A percentile compares a stretch with the other conserved stretches of the same genome.
phyloP scores from a whole-genome alignment of 1,140 invertebrate species.

The Pentalonia nigronervosa region DNA sequence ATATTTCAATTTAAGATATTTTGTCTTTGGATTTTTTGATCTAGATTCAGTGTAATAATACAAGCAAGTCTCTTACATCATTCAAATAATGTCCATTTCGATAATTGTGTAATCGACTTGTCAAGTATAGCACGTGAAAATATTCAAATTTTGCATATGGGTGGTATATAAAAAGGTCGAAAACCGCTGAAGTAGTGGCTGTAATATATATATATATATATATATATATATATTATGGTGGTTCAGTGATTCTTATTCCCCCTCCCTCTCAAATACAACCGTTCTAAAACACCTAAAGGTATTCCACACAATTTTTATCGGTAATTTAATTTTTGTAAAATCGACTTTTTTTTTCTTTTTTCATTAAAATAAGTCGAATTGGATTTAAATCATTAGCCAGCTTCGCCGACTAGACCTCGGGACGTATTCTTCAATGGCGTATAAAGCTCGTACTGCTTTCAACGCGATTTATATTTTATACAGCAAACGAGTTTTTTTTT shows the following conservation, averaged over 20 bases:
- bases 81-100: not conserved
- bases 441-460: not conserved
- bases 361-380: not conserved
- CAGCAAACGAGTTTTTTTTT: not conserved
- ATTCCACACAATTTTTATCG: not conserved
- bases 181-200: not conserved
- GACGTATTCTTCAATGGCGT: not conserved
- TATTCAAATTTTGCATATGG: no score
- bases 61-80: not conserved
- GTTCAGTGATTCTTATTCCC: not conserved
- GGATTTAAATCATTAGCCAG: not conserved
- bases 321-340: not conserved
- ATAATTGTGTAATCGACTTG: not conserved
- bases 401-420: not conserved
- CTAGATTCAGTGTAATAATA: not conserved
- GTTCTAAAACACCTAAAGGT: not conserved
- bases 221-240: not conserved
- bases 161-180: not conserved
- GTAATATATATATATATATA: no score
- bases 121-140: not conserved
- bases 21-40: no score
- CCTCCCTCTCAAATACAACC: not conserved
- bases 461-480: not conserved
- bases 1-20: not conserved
- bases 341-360: not conserved